phyloP scores from a whole-genome alignment of 1,140 invertebrate species.

The Myzus persicae region DNA sequence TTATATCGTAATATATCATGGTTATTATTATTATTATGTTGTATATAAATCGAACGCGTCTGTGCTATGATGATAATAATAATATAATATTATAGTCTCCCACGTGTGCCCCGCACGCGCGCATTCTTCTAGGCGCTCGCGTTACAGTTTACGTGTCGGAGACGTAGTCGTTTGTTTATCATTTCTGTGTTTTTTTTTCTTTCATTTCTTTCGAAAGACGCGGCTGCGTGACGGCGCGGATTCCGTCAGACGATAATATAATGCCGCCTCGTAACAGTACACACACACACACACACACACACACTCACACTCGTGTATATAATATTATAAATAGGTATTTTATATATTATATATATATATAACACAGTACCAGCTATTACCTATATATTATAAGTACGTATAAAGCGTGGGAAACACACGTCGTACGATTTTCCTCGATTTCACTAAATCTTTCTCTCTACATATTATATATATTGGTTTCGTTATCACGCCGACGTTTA shows the following conservation, averaged over 20 bases:
- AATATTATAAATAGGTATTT: slow-evolving; percentile 13
- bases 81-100: background rate
- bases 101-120: background rate
- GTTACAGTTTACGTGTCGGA: background rate
- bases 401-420: slow-evolving; percentile 4
- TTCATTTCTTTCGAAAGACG: background rate
- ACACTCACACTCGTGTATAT: too few relatives aligned
- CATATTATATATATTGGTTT: background rate
- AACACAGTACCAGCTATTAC: background rate
- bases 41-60: background rate
- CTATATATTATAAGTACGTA: background rate
- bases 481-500: slow-evolving; percentile 5
- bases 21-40: background rate
- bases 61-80: background rate
- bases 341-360: background rate
- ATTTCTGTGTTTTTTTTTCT: slow-evolving; percentile 5
- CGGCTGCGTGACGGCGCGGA: background rate
- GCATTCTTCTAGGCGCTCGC: background rate
- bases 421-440: background rate
- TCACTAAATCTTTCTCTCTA: background rate
- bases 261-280: background rate
- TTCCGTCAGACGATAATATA: background rate
- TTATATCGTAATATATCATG: background rate
- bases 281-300: background rate
- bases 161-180: background rate